Evolutionary conservation across 2,113 vertebrate genomes (phyloP).

Genomic region (Chloroceryle aenea): DNA sequence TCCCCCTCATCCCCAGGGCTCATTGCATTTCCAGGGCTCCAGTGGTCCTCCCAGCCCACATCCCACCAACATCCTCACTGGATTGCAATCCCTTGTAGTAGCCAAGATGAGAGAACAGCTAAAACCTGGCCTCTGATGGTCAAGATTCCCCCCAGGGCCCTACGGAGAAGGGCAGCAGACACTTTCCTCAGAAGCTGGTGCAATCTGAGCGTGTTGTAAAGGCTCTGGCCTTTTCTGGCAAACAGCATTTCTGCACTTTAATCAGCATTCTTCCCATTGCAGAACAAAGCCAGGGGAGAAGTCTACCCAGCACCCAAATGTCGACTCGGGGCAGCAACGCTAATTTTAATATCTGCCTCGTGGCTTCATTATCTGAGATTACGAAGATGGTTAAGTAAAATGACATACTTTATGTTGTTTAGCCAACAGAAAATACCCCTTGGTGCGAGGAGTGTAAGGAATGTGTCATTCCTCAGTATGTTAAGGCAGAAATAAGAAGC

Average conservation of each 20-base stretch:
- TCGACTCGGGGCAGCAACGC: constrained; percentile 9
- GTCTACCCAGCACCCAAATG: constrained; percentile 13
- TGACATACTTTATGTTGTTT: constrained; percentile 39
- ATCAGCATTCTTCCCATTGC: constrained; percentile 22
- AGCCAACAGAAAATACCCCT: constrained; percentile 59
- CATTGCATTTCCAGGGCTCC: background rate
- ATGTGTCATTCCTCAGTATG: constrained; percentile 43
- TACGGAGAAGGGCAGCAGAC: background rate
- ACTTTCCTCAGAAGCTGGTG: background rate
- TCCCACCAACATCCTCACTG: fast-evolving
- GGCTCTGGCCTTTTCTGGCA: background rate
- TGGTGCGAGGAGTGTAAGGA: constrained; percentile 47
- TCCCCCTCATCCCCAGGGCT: background rate
- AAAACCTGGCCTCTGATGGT: background rate
- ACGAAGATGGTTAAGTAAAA: constrained; percentile 35
- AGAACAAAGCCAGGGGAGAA: constrained; percentile 39
- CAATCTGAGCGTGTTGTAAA: background rate
- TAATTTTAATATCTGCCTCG: constrained; percentile 54
- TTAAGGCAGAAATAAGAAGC: constrained; percentile 32
- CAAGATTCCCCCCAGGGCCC: background rate
- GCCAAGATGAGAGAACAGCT: background rate
- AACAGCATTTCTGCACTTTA: constrained; percentile 24
- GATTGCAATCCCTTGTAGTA: background rate
- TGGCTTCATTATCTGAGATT: constrained; percentile 56
- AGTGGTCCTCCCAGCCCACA: fast-evolving